phyloP scores from a whole-genome alignment of 2,888 invertebrate genomes.

The Siphonodentalium dalli region DNA sequence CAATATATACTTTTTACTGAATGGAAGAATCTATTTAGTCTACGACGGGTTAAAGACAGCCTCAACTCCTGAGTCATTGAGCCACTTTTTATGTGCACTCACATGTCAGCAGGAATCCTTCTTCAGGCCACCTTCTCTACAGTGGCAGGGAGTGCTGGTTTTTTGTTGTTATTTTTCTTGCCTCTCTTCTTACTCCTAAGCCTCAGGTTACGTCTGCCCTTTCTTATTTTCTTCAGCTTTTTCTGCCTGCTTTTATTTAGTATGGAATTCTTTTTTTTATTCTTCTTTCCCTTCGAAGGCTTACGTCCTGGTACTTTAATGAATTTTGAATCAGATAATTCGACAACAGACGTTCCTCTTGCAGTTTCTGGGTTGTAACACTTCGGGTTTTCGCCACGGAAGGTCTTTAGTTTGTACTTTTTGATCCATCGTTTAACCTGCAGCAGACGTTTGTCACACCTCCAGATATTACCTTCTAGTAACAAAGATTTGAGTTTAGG shows the following conservation, averaged over 20 bases:
- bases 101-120: no score
- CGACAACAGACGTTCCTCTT: constrained; percentile 44
- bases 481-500: constrained; percentile 75
- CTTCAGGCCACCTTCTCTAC: no score
- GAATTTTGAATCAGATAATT: constrained; percentile 36
- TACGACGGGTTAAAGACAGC: no score
- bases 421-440: constrained; percentile 71
- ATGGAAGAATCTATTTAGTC: no score
- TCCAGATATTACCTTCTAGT: constrained; percentile 76
- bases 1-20: no score
- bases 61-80: no score
- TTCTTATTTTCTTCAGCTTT: background rate
- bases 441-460: constrained; percentile 69
- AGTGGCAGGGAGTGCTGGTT: no score
- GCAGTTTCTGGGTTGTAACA: constrained; percentile 64
- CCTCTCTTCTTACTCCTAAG: constrained; percentile 26
- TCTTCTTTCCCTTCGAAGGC: constrained; percentile 27
- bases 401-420: constrained; percentile 66
- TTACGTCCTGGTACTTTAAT: constrained; percentile 18
- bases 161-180: constrained; percentile 18
- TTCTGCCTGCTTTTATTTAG: background rate
- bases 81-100: no score
- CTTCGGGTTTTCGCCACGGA: constrained; percentile 57
- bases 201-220: background rate
- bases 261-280: constrained; percentile 11